Evolutionary conservation across 2,888 invertebrate genomes (phyloP), one percentile per base, ranked within the genome.

Genomic region (Paralinhomoeus sp.): DNA sequence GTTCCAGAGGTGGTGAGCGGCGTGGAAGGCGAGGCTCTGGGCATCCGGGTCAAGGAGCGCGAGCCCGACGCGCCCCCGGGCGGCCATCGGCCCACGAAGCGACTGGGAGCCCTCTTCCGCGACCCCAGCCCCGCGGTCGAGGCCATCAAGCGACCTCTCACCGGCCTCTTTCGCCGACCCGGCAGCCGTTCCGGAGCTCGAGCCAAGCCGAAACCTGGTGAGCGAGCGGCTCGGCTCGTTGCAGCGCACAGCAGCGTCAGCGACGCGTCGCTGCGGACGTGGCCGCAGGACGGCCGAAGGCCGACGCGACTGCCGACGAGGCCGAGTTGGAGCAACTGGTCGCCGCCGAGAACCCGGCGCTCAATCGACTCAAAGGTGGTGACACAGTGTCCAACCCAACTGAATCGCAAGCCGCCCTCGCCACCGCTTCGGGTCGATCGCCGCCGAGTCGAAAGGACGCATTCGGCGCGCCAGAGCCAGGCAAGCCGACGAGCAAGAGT

Each of bases 21-120:
- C n/a, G n/a, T n/a, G n/a, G n/a, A n/a, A n/a, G n/a, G n/a, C n/a
- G n/a, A n/a, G n/a, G n/a, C n/a, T n/a, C 48, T 50, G 36, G 49
- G 48, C 36, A 47, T 53, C 24, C 50, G 52, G n/a, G 49, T 52
- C 3, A 51, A 51, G 41, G 52, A 52, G 22, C 49, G 47, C 21
- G 44, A 45, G 2, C 34, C 37, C 2, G 44, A 42, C 5, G 50
- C 50, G 2, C 43, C 43, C 3, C 39, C 39, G 5, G 39, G 39
- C 20, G 37, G 37, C 21, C 20, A 20, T 2, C 18, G 18, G 3
- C 18, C 7, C 3, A 9, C 20, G 12, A 21, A 12, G 5, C 37
- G 37, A 15, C 15, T 37, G 20, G 37, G 37, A 18, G 9, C n/a
- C 12, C 22, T 37, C 5, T 37, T 37, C 37, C 37, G 37, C 21